A percentile compares a stretch with the other conserved stretches of the same genome.
Conservation (phyloP, 2,888 invertebrate genomes). For the Sthenelais limicola region DNA sequence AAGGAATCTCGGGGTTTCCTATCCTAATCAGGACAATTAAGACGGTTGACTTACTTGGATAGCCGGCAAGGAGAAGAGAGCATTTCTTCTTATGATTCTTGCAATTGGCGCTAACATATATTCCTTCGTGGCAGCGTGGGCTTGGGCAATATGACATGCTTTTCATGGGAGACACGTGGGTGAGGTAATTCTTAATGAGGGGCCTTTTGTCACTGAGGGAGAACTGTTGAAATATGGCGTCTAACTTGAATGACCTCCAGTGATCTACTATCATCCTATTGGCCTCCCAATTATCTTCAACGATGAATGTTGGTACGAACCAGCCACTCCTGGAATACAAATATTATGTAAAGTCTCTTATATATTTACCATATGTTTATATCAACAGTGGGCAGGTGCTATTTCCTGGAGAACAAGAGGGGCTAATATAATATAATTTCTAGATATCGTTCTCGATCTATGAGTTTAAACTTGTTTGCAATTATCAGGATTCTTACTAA, state of each 20-base stretch:
- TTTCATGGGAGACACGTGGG: constrained; percentile 1
- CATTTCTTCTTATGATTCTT: constrained; percentile 61
- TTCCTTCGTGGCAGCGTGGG: constrained; percentile 75
- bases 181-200: constrained; percentile 38
- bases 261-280: constrained; percentile 71
- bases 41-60: constrained; percentile 72
- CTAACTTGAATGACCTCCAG: constrained; percentile 77
- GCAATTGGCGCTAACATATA: constrained; percentile 72
- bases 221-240: constrained; percentile 74
- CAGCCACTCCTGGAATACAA: constrained; percentile 69
- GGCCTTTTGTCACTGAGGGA: constrained; percentile 53
- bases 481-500: no score
- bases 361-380: no score
- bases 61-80: constrained; percentile 73
- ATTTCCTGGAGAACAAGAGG: no score
- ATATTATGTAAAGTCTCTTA: no score
- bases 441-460: no score
- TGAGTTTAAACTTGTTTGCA: no score
- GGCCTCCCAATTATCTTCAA: constrained; percentile 62
- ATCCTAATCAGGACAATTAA: neutral
- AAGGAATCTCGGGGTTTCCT: no score
- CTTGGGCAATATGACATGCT: constrained; percentile 29
- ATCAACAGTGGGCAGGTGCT: no score
- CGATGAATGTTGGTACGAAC: constrained; percentile 68
- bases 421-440: no score